A percentile compares a stretch with the other conserved stretches of the same genome.
Evolutionary conservation across 2,113 vertebrate genomes (phyloP).

Genomic region (Xerus inauris): DNA sequence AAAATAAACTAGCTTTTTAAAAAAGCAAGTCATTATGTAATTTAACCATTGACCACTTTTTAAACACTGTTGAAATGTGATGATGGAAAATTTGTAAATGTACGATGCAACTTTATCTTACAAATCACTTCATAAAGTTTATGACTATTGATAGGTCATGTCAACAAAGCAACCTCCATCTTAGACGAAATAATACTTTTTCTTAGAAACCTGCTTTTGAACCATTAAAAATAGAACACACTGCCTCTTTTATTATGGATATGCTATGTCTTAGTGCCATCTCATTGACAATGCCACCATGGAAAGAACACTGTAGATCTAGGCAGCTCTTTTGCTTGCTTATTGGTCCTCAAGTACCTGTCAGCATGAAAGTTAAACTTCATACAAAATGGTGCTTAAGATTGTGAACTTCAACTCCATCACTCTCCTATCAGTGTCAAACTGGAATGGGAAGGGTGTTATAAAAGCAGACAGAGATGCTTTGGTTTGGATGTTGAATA

Average conservation of each 20-base stretch:
- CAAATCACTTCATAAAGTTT: not conserved
- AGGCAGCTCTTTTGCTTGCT: not conserved
- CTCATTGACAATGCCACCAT: not conserved
- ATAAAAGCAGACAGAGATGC: not conserved
- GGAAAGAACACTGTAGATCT: not conserved
- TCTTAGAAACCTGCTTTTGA: not conserved
- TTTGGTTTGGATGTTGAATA: not conserved
- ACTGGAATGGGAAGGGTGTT: not conserved
- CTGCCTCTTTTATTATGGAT: not conserved
- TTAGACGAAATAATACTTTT: not conserved
- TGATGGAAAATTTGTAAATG: not conserved
- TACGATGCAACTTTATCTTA: not conserved
- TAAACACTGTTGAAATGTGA: not conserved
- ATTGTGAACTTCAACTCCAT: not conserved
- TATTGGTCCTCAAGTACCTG: not conserved
- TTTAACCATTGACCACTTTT: not conserved
- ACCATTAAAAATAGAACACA: not conserved
- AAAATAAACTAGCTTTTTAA: not conserved
- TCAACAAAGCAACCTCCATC: not conserved
- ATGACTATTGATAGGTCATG: not conserved
- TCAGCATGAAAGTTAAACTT: not conserved
- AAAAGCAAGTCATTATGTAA: not conserved
- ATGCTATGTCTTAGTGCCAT: fast-evolving
- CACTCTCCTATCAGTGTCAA: not conserved
- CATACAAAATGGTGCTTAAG: not conserved